phyloP scores from a whole-genome alignment of 2,113 vertebrate genomes.

The Corythornis vintsioides region DNA sequence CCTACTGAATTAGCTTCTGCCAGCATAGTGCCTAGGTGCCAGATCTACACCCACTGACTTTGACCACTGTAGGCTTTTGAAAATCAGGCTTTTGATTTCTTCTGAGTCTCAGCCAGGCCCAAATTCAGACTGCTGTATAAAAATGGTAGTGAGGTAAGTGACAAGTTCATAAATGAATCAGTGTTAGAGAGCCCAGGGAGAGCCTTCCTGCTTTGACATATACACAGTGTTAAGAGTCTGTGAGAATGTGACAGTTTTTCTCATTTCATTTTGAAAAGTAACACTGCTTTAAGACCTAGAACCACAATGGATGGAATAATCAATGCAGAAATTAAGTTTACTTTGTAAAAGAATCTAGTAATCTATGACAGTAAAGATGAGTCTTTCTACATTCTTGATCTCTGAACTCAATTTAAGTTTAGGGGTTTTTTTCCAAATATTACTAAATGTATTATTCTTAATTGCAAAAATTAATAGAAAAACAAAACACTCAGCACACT shows the following conservation, averaged over 20 bases:
- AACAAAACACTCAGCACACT: neutral
- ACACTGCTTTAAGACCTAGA: neutral
- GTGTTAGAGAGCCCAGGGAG: neutral
- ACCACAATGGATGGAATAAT: neutral
- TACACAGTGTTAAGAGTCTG: neutral
- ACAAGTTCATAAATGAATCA: neutral
- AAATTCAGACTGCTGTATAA: neutral
- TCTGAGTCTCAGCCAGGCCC: neutral
- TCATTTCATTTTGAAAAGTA: neutral
- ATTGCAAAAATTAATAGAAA: neutral
- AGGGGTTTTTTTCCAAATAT: neutral
- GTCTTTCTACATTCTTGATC: neutral
- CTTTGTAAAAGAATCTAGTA: neutral
- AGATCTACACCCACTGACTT: neutral
- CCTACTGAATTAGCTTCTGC: neutral
- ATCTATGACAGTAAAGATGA: neutral
- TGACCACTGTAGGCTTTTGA: neutral
- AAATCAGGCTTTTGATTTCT: conserved; percentile 13
- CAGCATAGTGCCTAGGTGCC: neutral
- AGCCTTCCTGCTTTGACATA: neutral
- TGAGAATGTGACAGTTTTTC: conserved; percentile 1
- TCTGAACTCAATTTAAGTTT: neutral
- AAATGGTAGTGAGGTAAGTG: conserved; percentile 1
- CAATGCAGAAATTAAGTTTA: neutral
- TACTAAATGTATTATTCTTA: neutral